Percentiles rank a stretch among this genome's conserved stretches.
Evolutionary conservation across 1,140 invertebrate species (phyloP).

Genomic region (Linepithema humile): DNA sequence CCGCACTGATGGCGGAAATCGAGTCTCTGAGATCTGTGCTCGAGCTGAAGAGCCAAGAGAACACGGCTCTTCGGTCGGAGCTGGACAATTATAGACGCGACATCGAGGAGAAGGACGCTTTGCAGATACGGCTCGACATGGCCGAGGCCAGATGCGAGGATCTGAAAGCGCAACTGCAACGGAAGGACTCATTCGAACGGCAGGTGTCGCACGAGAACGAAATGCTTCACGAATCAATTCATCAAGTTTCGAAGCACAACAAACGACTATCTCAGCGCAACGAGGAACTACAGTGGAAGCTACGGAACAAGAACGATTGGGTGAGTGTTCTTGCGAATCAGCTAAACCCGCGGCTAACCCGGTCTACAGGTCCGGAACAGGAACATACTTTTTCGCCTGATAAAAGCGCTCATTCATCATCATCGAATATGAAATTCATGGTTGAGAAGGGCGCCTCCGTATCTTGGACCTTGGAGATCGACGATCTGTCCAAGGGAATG

Average conservation of each 20-base stretch:
- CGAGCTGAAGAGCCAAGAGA: slow-evolving; percentile 90
- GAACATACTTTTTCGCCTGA: slow-evolving; percentile 64
- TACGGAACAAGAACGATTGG: slow-evolving; percentile 91
- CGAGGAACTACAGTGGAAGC: slow-evolving; percentile 94
- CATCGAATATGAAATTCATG: slow-evolving; percentile 90
- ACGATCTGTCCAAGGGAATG: slow-evolving; percentile 86
- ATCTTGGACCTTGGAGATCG: slow-evolving; percentile 92
- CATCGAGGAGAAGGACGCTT: slow-evolving; percentile 86
- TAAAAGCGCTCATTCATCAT: slow-evolving; percentile 79
- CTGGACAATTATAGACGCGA: slow-evolving; percentile 86
- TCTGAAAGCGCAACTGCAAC: slow-evolving; percentile 87
- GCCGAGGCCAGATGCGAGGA: slow-evolving; percentile 89
- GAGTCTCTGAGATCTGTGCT: slow-evolving; percentile 91
- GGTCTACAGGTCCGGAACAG: slow-evolving; percentile 75
- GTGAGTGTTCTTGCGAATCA: slow-evolving; percentile 84
- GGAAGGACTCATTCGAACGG: slow-evolving; percentile 84
- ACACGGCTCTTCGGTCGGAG: slow-evolving; percentile 88
- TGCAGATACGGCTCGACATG: slow-evolving; percentile 85
- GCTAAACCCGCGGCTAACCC: slow-evolving; percentile 67
- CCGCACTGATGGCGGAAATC: slow-evolving; percentile 87
- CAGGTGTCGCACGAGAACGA: slow-evolving; percentile 87
- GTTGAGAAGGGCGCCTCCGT: slow-evolving; percentile 93
- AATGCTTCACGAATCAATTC: slow-evolving; percentile 88
- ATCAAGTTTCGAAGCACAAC: slow-evolving; percentile 90
- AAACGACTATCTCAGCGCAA: slow-evolving; percentile 91